Percentiles rank a stretch among this genome's conserved stretches.
Conservation (phyloP, 2,888 invertebrate species). For the Cryptophagus acutangulus region DNA sequence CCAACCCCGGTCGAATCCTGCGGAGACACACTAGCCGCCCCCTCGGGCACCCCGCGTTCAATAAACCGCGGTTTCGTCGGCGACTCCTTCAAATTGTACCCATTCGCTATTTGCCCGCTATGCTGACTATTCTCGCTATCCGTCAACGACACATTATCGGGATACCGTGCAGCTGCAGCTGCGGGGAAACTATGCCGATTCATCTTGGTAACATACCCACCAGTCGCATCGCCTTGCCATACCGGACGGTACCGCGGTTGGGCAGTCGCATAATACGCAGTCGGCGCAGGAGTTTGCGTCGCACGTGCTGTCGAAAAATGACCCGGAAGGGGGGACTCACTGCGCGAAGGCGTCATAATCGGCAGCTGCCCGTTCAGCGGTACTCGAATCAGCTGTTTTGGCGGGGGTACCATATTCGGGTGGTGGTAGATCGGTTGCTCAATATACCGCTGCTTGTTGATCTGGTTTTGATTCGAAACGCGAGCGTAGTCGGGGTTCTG, state of each 20-base stretch:
- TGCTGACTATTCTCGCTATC: slow-evolving; percentile 42
- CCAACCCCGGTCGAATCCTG: slow-evolving; percentile 53
- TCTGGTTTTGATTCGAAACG: slow-evolving; percentile 44
- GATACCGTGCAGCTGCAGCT: slow-evolving; percentile 26
- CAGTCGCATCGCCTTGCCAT: slow-evolving; percentile 38
- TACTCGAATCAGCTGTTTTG: slow-evolving; percentile 33
- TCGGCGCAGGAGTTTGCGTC: slow-evolving; percentile 42
- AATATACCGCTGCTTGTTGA: slow-evolving; percentile 44
- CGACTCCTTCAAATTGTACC: slow-evolving; percentile 49
- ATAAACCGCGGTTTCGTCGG: slow-evolving; percentile 50
- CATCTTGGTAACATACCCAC: slow-evolving; percentile 37
- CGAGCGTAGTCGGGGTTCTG: slow-evolving; percentile 36
- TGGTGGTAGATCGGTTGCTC: slow-evolving; percentile 44
- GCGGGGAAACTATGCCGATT: slow-evolving; percentile 43
- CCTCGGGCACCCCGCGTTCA: slow-evolving; percentile 70
- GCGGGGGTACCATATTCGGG: slow-evolving; percentile 29
- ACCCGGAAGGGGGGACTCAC: slow-evolving; percentile 44
- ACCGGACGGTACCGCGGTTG: slow-evolving; percentile 37
- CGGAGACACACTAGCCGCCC: slow-evolving; percentile 65
- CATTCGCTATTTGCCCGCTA: slow-evolving; percentile 26
- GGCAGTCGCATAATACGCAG: slow-evolving; percentile 38
- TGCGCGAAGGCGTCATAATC: not conserved
- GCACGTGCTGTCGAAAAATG: slow-evolving; percentile 45
- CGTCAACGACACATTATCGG: slow-evolving; percentile 40
- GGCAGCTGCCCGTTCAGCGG: slow-evolving; percentile 26